These are phyloP conservation scores for Aricia artaxerxes DNA, from an alignment of 2,888 invertebrate species.

Conservation along the genomic window DNA sequence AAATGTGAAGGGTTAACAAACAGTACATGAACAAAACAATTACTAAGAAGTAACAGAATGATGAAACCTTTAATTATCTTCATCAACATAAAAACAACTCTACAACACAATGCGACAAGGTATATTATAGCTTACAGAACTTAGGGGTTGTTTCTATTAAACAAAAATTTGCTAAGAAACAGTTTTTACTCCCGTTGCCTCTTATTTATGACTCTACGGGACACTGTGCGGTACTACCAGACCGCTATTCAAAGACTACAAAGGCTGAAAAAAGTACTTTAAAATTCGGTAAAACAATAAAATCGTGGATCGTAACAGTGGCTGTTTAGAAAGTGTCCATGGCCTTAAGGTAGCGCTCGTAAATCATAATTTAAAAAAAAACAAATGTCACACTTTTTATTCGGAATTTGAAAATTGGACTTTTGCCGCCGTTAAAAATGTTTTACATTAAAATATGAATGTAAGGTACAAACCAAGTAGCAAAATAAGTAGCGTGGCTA, in stretches of 20 bases:
- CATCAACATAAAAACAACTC: not conserved
- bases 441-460: slow-evolving; percentile 23
- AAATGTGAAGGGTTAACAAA: slow-evolving; percentile 22
- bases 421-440: slow-evolving; percentile 11
- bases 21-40: slow-evolving; percentile 22
- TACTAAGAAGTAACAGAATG: slow-evolving; percentile 27
- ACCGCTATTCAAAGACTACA: slow-evolving; percentile 52
- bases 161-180: slow-evolving; percentile 45
- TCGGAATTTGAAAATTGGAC: not conserved
- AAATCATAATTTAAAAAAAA: slow-evolving; percentile 49
- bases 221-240: slow-evolving; percentile 60
- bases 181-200: slow-evolving; percentile 70
- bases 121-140: not conserved
- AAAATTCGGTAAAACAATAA: slow-evolving; percentile 63
- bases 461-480: not conserved
- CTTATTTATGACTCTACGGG: slow-evolving; percentile 68
- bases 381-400: slow-evolving; percentile 20
- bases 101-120: not conserved
- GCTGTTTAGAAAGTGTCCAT: slow-evolving; percentile 55
- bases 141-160: slow-evolving; percentile 5
- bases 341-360: slow-evolving; percentile 58
- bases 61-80: not conserved
- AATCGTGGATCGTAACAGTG: slow-evolving; percentile 61
- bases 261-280: slow-evolving; percentile 44
- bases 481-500: slow-evolving; percentile 1